A percentile compares a stretch with the other conserved stretches of the same genome.
Conservation (phyloP, 2,888 invertebrate genomes). For the Zelleria hepariella region DNA sequence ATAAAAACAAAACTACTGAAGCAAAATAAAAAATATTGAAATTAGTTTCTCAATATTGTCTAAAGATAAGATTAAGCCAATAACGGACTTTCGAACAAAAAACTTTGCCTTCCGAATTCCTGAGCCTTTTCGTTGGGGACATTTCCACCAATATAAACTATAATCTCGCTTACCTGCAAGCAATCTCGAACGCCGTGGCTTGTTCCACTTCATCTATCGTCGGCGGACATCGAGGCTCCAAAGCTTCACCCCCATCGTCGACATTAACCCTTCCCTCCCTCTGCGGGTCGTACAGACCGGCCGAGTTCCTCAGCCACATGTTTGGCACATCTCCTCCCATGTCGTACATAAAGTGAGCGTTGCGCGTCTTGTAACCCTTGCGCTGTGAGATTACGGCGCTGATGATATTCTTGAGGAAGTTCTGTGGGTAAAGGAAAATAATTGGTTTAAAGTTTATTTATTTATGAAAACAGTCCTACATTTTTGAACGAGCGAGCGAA, state of each 20-base stretch:
- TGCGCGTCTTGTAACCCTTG: slow-evolving; percentile 84
- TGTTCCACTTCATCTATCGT: slow-evolving; percentile 83
- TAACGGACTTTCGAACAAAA: too few relatives aligned
- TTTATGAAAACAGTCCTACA: too few relatives aligned
- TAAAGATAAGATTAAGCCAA: too few relatives aligned
- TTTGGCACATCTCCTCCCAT: slow-evolving; percentile 85
- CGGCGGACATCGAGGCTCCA: slow-evolving; percentile 77
- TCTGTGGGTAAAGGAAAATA: slow-evolving; percentile 38
- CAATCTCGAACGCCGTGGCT: slow-evolving; percentile 80
- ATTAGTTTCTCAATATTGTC: too few relatives aligned
- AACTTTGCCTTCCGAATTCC: too few relatives aligned
- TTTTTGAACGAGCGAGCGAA: too few relatives aligned
- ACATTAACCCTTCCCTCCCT: slow-evolving; percentile 70
- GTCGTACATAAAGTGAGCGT: slow-evolving; percentile 82
- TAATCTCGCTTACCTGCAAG: slow-evolving; percentile 65
- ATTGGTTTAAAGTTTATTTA: too few relatives aligned
- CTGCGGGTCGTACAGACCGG: slow-evolving; percentile 75
- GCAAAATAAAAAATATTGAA: too few relatives aligned
- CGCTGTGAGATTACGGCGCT: slow-evolving; percentile 83
- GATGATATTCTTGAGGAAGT: slow-evolving; percentile 86
- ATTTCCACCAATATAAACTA: background rate
- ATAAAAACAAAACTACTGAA: too few relatives aligned
- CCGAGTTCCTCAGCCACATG: slow-evolving; percentile 83
- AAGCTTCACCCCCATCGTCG: slow-evolving; percentile 73
- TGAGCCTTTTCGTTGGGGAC: background rate